Base-by-base conservation (phyloP, 2,113 vertebrate genomes). In the Cyanoderma ruficeps region DNA sequence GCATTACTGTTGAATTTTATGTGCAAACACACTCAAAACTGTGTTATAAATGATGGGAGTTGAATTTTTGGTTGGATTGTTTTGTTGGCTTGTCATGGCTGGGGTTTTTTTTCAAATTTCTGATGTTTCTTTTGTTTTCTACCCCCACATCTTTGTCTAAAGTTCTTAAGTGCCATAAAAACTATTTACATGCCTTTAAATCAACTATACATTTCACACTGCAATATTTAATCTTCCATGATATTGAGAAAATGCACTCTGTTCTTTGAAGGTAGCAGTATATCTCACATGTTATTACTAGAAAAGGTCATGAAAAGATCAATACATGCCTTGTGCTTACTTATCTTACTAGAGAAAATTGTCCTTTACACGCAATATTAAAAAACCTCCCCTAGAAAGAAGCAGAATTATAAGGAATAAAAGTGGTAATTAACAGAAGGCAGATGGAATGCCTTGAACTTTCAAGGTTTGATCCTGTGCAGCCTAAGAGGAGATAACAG, bases 231-330 rank as follows among this genome's bases (percentile, higher is more conserved):
- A 89, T 93, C 59, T 80, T 71, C 63, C 39, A 20, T 39, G 68
- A 74, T 86, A 83, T 60, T 31, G 5, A 72, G 74, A 83, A 85
- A 84, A 92, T 78, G 52, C 67, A 67, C 84, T 86, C 68, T 78
- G 28, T 71, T 90, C 91, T 94, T 93, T 78, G 87, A 96, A 65
- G 56, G 46, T 46, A 95, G 59, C n/a, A 79, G 47, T 81, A 81
- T 18, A 52, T 86, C 76, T 93, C 74, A 67, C 60, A 78, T 27
- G 71, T 88, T 95, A 85, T 95, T 95, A 87, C 88, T 56, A 55
- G 91, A 75, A 96, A 96, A 97, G 96, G 94, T 97, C 96, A 97
- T 11, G 33, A 53, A 93, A 97, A 96, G 90, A 92, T 93, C 85
- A 89, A 89, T 89, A 91, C 28, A 27, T 75, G 49, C 87, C 83